Evolutionary conservation across 2,797 vertebrate species (phyloP), one percentile per base, ranked within the genome.

Genomic region (Alauda arvensis): DNA sequence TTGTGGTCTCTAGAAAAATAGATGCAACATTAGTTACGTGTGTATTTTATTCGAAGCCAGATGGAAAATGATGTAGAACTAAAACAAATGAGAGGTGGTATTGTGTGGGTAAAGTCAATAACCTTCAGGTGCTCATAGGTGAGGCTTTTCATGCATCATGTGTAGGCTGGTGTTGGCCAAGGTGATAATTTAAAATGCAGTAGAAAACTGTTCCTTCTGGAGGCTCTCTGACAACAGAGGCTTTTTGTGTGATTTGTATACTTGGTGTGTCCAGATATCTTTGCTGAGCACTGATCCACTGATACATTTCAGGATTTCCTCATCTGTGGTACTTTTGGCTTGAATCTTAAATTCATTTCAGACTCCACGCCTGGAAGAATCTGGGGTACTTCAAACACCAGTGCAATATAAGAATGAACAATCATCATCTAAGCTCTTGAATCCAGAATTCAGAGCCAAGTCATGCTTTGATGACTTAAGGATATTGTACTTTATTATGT

Each of bases 181-280:
- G 17, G 2, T 14, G 29, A 13, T 52, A 0, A 17, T 56, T 59
- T 55, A 62, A 84, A 39, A n/a, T 24, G 21, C 26, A 49, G 12
- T 43, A 59, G 49, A 61, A 79, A 77, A 31, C 7, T 70, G 5
- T n/a, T 66, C n/a, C 21, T 52, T 67, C 0, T 28, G 16, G 49
- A 67, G 31, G 16, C 17, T 25, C 7, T 69, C 5, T 61, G 31
- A 24, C 11, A 67, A 3, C 12, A 52, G 43, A 76, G 16, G 9
- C 10, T 31, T 70, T 76, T 49, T 8, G 6, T 31, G 23, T 55
- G 21, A 65, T 65, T 57, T 9, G 5, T 45, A 3, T 1, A 3
- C 6, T 37, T 15, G 0, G 0, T 61, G 19, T 66, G n/a, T 63
- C 13, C 26, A 16, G 19, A 3, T 75, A 6, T 12, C 18, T 48